Evolutionary conservation across 1,140 invertebrate species (phyloP).

Genomic region (Platorchestia sp.): DNA sequence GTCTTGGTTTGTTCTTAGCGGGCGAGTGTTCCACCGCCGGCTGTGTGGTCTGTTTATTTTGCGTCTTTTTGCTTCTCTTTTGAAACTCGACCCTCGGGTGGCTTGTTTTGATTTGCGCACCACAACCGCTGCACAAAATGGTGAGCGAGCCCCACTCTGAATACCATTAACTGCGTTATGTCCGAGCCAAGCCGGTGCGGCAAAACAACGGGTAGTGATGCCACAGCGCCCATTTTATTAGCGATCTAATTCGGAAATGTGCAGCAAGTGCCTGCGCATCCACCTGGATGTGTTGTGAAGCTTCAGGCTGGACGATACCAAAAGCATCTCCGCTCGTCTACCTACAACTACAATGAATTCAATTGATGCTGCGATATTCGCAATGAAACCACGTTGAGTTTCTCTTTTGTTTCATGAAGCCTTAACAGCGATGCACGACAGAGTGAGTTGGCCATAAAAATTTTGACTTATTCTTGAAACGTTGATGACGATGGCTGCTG

Average conservation of each 20-base stretch:
- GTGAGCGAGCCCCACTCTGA: background rate
- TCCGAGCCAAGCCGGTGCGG: too few relatives aligned
- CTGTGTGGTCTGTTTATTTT: background rate
- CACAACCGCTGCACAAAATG: background rate
- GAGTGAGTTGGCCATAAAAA: background rate
- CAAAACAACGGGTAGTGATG: too few relatives aligned
- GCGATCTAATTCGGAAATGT: too few relatives aligned
- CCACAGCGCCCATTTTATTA: too few relatives aligned
- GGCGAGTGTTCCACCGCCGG: background rate
- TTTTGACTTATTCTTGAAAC: background rate
- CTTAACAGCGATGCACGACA: background rate
- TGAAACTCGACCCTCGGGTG: slow-evolving; percentile 4
- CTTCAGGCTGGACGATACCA: too few relatives aligned
- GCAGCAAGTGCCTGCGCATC: too few relatives aligned
- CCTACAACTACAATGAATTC: too few relatives aligned
- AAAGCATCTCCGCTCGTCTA: too few relatives aligned
- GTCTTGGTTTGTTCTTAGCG: background rate
- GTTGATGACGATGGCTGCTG: background rate
- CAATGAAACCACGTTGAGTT: background rate
- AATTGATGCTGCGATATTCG: too few relatives aligned
- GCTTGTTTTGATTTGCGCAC: background rate
- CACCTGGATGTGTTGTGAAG: too few relatives aligned
- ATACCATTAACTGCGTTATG: background rate
- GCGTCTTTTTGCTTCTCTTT: background rate
- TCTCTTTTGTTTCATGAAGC: background rate